These are phyloP conservation scores for Eurystomus glaucurus DNA, from an alignment of 2,797 vertebrate species.

Conservation along the genomic window DNA sequence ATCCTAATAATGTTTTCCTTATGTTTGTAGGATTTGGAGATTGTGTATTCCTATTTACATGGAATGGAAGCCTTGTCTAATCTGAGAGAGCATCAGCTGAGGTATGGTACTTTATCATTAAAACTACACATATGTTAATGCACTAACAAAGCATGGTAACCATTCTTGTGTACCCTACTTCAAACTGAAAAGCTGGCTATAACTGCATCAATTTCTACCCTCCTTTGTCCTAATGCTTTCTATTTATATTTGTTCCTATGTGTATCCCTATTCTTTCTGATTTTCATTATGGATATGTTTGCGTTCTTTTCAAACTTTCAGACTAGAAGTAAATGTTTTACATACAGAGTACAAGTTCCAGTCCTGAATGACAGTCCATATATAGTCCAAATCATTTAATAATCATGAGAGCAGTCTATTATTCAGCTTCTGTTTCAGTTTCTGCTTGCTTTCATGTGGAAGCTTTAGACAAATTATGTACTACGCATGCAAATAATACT, in stretches of 20 bases:
- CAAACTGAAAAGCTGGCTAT: neutral
- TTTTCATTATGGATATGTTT: neutral
- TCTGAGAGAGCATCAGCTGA: slow-evolving; percentile 95
- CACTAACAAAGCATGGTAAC: neutral
- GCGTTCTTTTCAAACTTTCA: neutral
- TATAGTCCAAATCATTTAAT: neutral
- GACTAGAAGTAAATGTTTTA: neutral
- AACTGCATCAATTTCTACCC: neutral
- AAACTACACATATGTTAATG: neutral
- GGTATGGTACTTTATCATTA: slow-evolving; percentile 81
- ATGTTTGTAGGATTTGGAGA: slow-evolving; percentile 93
- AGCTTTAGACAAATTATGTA: neutral
- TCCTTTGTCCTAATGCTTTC: neutral
- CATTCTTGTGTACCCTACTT: neutral
- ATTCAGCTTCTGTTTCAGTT: neutral
- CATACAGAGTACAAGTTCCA: neutral
- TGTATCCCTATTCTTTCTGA: neutral
- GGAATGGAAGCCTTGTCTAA: slow-evolving; percentile 99
- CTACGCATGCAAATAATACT: neutral
- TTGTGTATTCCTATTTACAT: slow-evolving; percentile 98
- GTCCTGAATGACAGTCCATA: neutral
- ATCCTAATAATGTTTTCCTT: slow-evolving; percentile 47
- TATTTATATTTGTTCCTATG: neutral
- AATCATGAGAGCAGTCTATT: neutral
- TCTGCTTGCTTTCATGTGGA: neutral